Base-by-base conservation (phyloP, 2,797 vertebrate species). In the Typhlichthys subterraneus region DNA sequence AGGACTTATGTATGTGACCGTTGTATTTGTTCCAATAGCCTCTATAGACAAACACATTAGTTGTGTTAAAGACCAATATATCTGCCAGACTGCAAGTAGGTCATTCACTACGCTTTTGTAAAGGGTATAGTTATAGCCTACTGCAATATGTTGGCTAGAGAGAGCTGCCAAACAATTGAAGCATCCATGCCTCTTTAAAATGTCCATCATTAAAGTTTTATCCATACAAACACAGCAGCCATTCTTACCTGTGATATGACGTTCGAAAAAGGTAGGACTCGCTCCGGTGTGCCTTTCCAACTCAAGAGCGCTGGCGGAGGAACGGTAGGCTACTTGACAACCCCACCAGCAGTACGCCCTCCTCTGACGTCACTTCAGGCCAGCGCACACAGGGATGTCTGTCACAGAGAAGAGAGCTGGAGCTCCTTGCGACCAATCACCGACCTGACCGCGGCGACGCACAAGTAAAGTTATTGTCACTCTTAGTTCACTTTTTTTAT, bases 361-460 rank as follows among this genome's bases (percentile, higher is more conserved):
- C 63, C 45, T 48, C 58, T 84, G 79, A 90, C 84, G 86, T 87
- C 81, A 85, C 54, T 48, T 0, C 7, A 49, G 74, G 75, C 77
- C 70, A 58, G 75, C 56, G 2, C 14, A 57, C 17, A 47, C 31
- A 15, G 50, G 61, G 55, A 29, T 57, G 61, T 23, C 23, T 23
- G 23, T 23, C 23, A 23, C 23, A 23, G 46, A 29, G 19, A 55
- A 0, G 12, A 49, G 1, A 1, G 5, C n/a, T 42, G 38, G 6
- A 7, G 33, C 7, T 45, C 45, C 48, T 23, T 13, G 15, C 29
- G 49, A 62, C 87, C 87, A 90, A 90, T 88, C 79, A 70, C 1
- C 10, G 59, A 1, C 0, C 58, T 65, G 67, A 67, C 13, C 69
- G 42, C 1, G 13, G 42, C 1, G 12, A 49, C 52, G 33, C 50